A percentile compares a stretch with the other conserved stretches of the same genome.
Evolutionary conservation across 2,113 vertebrate species (phyloP).

Genomic region (Strix uralensis): DNA sequence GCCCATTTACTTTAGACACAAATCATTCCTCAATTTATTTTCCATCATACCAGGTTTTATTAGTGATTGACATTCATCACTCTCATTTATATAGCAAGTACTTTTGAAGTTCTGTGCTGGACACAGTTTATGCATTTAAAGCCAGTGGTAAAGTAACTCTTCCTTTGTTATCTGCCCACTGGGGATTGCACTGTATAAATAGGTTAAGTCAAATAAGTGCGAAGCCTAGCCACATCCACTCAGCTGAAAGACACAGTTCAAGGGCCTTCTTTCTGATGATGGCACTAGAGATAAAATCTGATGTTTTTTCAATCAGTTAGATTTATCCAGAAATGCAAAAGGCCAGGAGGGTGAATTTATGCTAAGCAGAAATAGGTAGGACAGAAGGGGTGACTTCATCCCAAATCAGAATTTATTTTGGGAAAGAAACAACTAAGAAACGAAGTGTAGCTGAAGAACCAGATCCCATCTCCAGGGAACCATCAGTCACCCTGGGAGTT

Average conservation of each 20-base stretch:
- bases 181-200: not conserved
- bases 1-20: not conserved
- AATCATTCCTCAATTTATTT: not conserved
- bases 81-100: not conserved
- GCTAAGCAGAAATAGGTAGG: not conserved
- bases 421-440: not conserved
- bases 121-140: not conserved
- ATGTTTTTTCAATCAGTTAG: not conserved
- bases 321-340: conserved; percentile 8
- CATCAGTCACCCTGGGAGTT: not conserved
- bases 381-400: conserved; percentile 15
- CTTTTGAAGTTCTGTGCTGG: not conserved
- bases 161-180: not conserved
- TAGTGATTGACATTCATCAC: not conserved
- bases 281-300: not conserved
- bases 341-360: not conserved
- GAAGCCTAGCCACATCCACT: not conserved
- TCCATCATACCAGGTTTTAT: not conserved
- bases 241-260: not conserved
- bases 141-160: not conserved
- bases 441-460: not conserved
- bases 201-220: not conserved
- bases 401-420: not conserved
- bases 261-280: not conserved
- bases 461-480: not conserved